Conservation (phyloP, 2,113 vertebrate species). For the Crypturellus undulatus region DNA sequence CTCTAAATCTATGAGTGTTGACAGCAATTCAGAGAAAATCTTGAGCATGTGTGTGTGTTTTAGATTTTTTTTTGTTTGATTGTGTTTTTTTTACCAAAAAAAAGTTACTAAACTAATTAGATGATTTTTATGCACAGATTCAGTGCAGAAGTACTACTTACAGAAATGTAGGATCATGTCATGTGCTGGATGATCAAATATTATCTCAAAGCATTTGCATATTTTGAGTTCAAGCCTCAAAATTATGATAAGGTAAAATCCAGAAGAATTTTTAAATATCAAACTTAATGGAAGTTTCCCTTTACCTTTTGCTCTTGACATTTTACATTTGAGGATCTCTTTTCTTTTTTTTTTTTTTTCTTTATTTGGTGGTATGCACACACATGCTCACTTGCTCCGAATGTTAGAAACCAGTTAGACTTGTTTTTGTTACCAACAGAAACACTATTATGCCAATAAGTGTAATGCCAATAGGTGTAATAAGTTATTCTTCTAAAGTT, state of each 20-base stretch:
- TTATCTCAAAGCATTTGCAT: background rate
- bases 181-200: background rate
- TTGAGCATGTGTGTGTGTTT: background rate
- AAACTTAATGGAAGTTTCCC: background rate
- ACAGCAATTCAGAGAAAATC: background rate
- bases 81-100: background rate
- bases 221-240: background rate
- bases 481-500: background rate
- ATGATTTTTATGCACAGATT: background rate
- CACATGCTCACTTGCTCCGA: too few species aligned
- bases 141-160: background rate
- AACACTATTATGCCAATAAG: background rate
- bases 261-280: background rate
- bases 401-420: background rate
- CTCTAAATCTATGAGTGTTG: background rate
- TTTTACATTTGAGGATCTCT: background rate
- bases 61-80: background rate
- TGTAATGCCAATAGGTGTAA: background rate
- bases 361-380: background rate
- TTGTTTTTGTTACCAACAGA: background rate
- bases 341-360: background rate
- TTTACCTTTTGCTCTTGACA: background rate
- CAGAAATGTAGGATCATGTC: background rate
- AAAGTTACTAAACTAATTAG: background rate
- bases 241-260: background rate